A percentile compares a stretch with the other conserved stretches of the same genome.
Conservation (phyloP, 2,888 invertebrate species). For the Chironomus riparius region DNA sequence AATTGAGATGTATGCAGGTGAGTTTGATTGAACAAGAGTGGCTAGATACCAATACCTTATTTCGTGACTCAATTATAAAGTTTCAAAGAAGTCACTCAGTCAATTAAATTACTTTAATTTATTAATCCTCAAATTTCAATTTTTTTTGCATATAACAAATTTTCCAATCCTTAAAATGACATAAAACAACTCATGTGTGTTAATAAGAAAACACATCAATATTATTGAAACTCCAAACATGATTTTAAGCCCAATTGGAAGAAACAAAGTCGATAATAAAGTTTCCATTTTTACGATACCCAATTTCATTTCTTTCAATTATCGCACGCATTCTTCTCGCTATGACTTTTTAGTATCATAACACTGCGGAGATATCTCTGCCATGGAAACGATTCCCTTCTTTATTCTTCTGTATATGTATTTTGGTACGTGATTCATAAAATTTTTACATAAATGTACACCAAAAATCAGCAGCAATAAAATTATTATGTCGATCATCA, state of each 20-base stretch:
- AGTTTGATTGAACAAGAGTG: too few species aligned
- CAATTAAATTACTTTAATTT: too few species aligned
- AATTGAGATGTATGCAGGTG: too few species aligned
- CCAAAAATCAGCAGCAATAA: not conserved
- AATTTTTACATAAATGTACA: not conserved
- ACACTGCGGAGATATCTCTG: not conserved
- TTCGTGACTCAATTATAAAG: too few species aligned
- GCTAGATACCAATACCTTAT: too few species aligned
- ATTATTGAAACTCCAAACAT: too few species aligned
- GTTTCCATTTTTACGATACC: not conserved
- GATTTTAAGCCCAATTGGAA: not conserved
- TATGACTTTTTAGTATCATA: not conserved
- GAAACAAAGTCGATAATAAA: not conserved
- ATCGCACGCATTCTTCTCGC: not conserved
- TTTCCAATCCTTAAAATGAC: too few species aligned
- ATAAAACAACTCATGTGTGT: too few species aligned
- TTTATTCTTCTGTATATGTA: not conserved
- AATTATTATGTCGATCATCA: not conserved
- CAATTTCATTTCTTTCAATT: conserved; percentile 6
- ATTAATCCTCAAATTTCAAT: too few species aligned
- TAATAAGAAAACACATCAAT: too few species aligned
- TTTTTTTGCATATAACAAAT: too few species aligned
- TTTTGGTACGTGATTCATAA: conserved; percentile 1
- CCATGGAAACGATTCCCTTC: not conserved
- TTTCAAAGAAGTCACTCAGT: too few species aligned